Conservation (phyloP, 2,888 invertebrate species). For the Pyrgus malvae region DNA sequence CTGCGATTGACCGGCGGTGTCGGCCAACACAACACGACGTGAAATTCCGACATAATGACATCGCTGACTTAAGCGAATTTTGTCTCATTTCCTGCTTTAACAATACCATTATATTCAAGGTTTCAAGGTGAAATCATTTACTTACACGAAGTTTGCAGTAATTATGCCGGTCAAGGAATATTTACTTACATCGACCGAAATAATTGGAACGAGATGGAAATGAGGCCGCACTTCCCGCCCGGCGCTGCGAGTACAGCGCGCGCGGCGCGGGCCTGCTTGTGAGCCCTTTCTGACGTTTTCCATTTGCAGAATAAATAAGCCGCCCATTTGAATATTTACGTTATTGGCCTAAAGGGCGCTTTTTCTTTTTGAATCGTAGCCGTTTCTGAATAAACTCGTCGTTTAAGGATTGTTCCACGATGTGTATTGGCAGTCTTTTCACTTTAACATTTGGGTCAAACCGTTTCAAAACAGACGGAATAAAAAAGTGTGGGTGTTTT, state of each 20-base stretch:
- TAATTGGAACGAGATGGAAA: slow-evolving; percentile 14
- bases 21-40: no score
- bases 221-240: slow-evolving; percentile 9
- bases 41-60: no score
- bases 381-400: slow-evolving; percentile 7
- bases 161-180: background rate
- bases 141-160: background rate
- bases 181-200: slow-evolving; percentile 1
- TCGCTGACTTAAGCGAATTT: no score
- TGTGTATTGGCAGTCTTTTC: background rate
- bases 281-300: slow-evolving; percentile 25
- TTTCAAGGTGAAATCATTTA: background rate
- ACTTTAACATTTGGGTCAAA: background rate
- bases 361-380: slow-evolving; percentile 11
- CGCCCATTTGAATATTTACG: slow-evolving; percentile 21
- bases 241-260: no score
- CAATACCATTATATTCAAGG: background rate
- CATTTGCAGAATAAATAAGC: slow-evolving; percentile 26
- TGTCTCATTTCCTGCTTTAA: background rate
- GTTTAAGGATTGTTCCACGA: slow-evolving; percentile 4
- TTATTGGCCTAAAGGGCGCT: slow-evolving; percentile 6
- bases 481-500: no score
- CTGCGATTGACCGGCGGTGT: no score
- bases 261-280: slow-evolving; percentile 4
- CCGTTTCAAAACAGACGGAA: no score